These are phyloP conservation scores for Dryocosmus kuriphilus DNA, from an alignment of 2,888 invertebrate species.

Conservation along the genomic window DNA sequence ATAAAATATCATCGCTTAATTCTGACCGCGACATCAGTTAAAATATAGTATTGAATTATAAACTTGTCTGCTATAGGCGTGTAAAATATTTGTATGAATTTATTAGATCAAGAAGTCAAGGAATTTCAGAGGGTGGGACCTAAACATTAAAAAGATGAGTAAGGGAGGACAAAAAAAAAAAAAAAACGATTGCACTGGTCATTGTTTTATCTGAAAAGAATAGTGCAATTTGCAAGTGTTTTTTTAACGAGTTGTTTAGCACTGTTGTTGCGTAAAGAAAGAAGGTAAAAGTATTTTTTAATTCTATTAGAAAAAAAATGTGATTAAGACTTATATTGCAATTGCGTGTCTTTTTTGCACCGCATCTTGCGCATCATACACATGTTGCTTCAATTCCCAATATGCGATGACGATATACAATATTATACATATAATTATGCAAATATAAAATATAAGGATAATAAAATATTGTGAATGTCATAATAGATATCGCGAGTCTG, in stretches of 20 bases:
- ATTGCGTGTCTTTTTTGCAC: neutral
- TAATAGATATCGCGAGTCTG: neutral
- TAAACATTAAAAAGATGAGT: neutral
- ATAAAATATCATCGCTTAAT: neutral
- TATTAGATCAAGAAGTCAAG: neutral
- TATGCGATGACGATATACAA: neutral
- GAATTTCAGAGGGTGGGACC: neutral
- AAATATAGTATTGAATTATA: neutral
- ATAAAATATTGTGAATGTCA: neutral
- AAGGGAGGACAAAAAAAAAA: neutral
- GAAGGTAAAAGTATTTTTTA: conserved; percentile 48
- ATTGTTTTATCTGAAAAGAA: neutral
- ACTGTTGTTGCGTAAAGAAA: neutral
- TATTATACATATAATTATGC: neutral
- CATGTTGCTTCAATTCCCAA: neutral
- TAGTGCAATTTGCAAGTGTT: neutral
- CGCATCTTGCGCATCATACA: neutral
- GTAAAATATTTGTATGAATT: conserved; percentile 8
- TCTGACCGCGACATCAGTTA: neutral
- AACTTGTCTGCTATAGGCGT: neutral
- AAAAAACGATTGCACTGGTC: neutral
- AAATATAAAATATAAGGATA: neutral
- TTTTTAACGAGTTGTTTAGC: neutral
- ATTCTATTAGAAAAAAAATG: conserved; percentile 37
- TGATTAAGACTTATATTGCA: neutral